Evolutionary conservation across 2,113 vertebrate genomes (phyloP).

Genomic region (Lucifuga dentata): DNA sequence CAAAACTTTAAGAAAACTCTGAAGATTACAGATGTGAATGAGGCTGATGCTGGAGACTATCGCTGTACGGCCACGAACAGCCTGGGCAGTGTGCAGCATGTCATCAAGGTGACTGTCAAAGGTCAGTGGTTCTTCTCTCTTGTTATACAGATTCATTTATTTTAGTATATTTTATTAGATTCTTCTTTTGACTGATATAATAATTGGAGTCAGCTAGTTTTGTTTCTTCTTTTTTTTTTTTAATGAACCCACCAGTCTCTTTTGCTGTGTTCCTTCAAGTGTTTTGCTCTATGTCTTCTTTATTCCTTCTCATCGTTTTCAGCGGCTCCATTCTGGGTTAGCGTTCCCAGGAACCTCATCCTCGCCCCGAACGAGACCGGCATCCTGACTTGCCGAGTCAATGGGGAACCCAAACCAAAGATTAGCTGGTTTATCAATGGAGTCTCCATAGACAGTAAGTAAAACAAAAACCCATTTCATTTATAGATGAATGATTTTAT

Average conservation of each 20-base stretch:
- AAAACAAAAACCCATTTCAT: too few species aligned
- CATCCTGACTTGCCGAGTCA: conserved; percentile 89
- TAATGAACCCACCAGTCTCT: too few species aligned
- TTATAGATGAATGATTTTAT: too few species aligned
- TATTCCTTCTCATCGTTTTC: conserved; percentile 4
- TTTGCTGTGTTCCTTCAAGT: too few species aligned
- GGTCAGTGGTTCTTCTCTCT: conserved; percentile 76
- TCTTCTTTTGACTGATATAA: too few species aligned
- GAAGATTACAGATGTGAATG: conserved; percentile 88
- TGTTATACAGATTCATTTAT: neutral
- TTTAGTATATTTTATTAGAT: too few species aligned
- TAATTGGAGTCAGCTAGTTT: too few species aligned
- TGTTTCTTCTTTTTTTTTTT: too few species aligned
- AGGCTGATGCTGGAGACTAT: conserved; percentile 92
- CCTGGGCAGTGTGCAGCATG: conserved; percentile 85
- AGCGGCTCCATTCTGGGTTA: conserved; percentile 98
- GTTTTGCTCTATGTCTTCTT: neutral
- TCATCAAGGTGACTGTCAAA: conserved; percentile 93
- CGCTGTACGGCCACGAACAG: conserved; percentile 90
- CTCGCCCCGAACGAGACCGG: conserved; percentile 95
- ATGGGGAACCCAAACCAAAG: conserved; percentile 90
- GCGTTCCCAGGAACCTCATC: conserved; percentile 91
- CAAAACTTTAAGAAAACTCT: conserved; percentile 92
- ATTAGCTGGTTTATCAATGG: conserved; percentile 94
- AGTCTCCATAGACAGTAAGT: conserved; percentile 90